Evolutionary conservation across 2,888 invertebrate species (phyloP), one percentile per base, ranked within the genome.

Genomic region (Meteorus colon): DNA sequence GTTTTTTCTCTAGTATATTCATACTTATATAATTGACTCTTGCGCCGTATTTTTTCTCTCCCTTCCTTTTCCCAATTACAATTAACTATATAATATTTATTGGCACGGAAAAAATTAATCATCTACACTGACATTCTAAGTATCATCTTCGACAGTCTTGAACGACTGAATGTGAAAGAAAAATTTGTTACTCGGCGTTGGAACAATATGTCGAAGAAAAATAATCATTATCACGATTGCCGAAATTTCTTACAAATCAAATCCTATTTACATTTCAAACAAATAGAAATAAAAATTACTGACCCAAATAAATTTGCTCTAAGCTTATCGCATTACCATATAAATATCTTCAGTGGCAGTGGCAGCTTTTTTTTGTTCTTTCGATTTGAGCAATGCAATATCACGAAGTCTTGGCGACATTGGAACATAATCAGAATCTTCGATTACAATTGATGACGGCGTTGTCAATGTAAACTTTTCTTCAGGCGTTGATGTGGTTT

Each of bases 371-470:
- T 80, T 31, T 55, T 55, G 19, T 10, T 81, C 77, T 62, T 83
- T 81, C 10, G 84, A 77, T 27, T 85, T 83, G 19, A 78, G 78
- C 14, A 84, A 59, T 10, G 82, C 82, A 4, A 85, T 80, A 48
- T 86, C 86, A 73, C 85, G 85, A n/a, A 85, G 78, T 68, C 87
- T 83, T 8, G 89, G 88, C n/a, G 87, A 88, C 89, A 89, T 89
- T 3, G 87, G 86, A 68, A 89, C 89, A 63, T 89, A 89, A 70
- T 87, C 87, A 12, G 86, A 87, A 63, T 83, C 83, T 19, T 88
- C 87, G 8, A 83, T 73, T 4, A 70, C 59, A 10, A 83, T 73
- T 4, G 72, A 59, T 5, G 77, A 75, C 14, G 75, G 78, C 51
- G 78, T 73, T 16, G 63, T 74, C 3, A 67, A 14, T 1, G 48